phyloP scores from a whole-genome alignment of 2,797 vertebrate species.

The Hemitrygon akajei region DNA sequence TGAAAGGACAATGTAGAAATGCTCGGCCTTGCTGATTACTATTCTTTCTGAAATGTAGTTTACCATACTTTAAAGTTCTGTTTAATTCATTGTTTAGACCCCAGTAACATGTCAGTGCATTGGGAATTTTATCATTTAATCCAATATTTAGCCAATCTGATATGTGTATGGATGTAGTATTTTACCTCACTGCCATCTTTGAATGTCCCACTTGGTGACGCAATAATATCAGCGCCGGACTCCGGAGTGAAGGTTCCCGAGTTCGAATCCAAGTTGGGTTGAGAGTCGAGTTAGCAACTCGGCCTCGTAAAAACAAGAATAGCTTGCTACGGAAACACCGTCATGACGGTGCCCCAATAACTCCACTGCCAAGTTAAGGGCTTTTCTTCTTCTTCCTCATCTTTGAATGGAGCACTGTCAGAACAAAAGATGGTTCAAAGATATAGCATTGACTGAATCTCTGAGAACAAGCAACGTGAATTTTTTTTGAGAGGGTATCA shows the following conservation, averaged over 20 bases:
- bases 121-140: neutral
- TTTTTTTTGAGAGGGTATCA: neutral
- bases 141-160: neutral
- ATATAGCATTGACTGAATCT: neutral
- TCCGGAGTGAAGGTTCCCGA: no score
- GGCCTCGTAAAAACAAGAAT: no score
- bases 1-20: neutral
- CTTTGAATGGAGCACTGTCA: neutral
- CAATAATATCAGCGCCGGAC: no score
- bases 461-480: neutral
- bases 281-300: no score
- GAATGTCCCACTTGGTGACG: no score
- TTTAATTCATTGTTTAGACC: neutral
- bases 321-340: no score
- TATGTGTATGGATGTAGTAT: neutral
- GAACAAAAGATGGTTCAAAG: neutral
- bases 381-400: no score
- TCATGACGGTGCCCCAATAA: no score
- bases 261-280: no score
- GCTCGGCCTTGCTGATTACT: neutral
- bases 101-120: neutral
- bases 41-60: neutral
- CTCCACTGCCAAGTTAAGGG: no score
- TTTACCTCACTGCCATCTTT: neutral
- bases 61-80: neutral